Conservation (phyloP, 37 sponge, comb jelly and placozoan genomes). For the Chondrosia reniformis region DNA sequence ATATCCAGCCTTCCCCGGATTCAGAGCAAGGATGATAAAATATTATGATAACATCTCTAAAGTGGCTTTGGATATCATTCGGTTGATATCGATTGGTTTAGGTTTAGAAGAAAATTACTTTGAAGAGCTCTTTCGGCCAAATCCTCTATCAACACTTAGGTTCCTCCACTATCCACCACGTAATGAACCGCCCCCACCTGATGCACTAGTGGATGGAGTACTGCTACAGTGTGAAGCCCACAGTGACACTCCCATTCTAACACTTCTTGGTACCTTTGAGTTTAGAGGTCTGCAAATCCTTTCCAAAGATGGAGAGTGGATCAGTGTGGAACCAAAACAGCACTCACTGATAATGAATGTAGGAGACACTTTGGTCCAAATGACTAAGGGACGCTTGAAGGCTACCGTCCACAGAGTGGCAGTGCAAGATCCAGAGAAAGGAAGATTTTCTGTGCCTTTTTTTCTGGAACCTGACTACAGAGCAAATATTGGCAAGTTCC, state of each 20-base stretch:
- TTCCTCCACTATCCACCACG: slow-evolving; percentile 49
- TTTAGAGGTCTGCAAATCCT: slow-evolving; percentile 40
- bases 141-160: slow-evolving; percentile 32
- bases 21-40: neutral
- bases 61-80: slow-evolving; percentile 29
- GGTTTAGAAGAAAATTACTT: slow-evolving; percentile 28
- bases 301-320: slow-evolving; percentile 27
- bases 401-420: slow-evolving; percentile 55
- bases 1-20: neutral
- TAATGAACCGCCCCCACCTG: neutral
- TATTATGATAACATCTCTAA: slow-evolving; percentile 26
- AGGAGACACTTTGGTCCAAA: slow-evolving; percentile 24
- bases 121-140: slow-evolving; percentile 26
- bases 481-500: no score
- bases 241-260: slow-evolving; percentile 40
- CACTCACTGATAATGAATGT: slow-evolving; percentile 48
- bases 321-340: slow-evolving; percentile 23
- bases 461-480: slow-evolving; percentile 59
- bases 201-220: no score
- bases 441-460: slow-evolving; percentile 54
- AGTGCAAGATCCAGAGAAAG: slow-evolving; percentile 38
- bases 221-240: slow-evolving; percentile 38
- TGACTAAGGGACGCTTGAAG: slow-evolving; percentile 45
- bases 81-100: slow-evolving; percentile 31
- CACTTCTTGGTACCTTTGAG: slow-evolving; percentile 40